Percentiles rank a stretch among this genome's conserved stretches.
phyloP scores from a whole-genome alignment of 2,888 invertebrate species.

The Sepiola atlantica region DNA sequence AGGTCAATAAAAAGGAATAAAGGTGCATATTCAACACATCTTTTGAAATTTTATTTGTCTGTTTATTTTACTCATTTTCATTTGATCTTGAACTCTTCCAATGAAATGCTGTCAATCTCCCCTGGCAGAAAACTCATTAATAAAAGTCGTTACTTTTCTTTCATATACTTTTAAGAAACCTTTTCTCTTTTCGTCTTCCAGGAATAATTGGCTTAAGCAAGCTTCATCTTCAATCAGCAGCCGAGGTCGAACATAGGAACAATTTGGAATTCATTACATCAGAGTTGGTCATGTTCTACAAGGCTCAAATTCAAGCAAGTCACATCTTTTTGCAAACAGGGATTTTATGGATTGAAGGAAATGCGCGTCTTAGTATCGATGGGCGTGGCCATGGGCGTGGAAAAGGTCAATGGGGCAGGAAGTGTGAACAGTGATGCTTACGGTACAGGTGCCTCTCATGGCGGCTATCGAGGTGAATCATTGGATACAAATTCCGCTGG shows the following conservation, averaged over 20 bases:
- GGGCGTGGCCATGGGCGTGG: conserved; percentile 49
- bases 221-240: conserved; percentile 57
- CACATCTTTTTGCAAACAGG: conserved; percentile 56
- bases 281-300: conserved; percentile 59
- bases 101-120: no score
- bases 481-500: conserved; percentile 13
- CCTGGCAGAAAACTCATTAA: no score
- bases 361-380: conserved; percentile 52
- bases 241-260: conserved; percentile 54
- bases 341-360: conserved; percentile 58
- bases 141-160: no score
- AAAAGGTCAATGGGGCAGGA: conserved; percentile 50
- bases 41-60: no score
- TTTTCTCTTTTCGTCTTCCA: conserved; percentile 49
- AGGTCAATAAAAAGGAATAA: no score
- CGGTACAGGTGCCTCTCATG: conserved; percentile 62
- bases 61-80: no score
- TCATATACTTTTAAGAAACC: no score
- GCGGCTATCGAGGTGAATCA: conserved; percentile 62
- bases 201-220: conserved; percentile 57
- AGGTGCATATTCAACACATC: no score
- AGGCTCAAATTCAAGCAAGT: conserved; percentile 56
- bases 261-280: conserved; percentile 56
- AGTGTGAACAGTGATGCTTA: conserved; percentile 49
- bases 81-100: no score